phyloP scores from a whole-genome alignment of 2,888 invertebrate species.

The Pediacus dermestoides region DNA sequence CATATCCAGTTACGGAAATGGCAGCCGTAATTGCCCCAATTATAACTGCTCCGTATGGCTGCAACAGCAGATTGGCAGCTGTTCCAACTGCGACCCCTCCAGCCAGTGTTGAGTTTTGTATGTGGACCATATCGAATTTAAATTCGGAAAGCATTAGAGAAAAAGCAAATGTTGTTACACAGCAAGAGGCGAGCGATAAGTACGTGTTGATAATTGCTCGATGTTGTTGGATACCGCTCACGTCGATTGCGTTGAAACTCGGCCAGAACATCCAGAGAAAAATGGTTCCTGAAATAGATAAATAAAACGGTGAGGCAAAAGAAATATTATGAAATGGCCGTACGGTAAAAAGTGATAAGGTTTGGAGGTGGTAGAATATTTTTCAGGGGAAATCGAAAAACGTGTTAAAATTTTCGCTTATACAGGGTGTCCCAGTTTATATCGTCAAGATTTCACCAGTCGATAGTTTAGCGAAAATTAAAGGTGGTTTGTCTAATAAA shows the following conservation, averaged over 20 bases:
- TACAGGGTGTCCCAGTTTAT: no score
- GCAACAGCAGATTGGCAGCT: conserved; percentile 75
- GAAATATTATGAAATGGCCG: no score
- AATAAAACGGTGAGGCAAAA: no score
- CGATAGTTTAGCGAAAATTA: no score
- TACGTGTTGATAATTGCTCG: conserved; percentile 93
- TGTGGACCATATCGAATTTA: conserved; percentile 87
- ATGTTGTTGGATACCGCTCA: conserved; percentile 68
- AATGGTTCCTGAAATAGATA: conserved; percentile 74
- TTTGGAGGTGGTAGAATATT: no score
- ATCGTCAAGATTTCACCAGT: no score
- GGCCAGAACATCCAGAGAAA: conserved; percentile 98
- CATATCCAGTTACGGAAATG: conserved; percentile 79
- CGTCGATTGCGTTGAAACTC: conserved; percentile 86
- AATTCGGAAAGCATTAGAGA: conserved; percentile 73
- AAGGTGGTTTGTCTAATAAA: no score
- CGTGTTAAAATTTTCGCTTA: no score
- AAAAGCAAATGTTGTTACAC: conserved; percentile 78
- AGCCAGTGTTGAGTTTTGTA: conserved; percentile 91
- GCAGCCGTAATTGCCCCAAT: conserved; percentile 75
- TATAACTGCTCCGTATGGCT: conserved; percentile 78
- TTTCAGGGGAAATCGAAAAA: no score
- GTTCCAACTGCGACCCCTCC: conserved; percentile 92
- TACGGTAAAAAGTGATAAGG: no score
- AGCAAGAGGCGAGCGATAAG: conserved; percentile 76